Conservation (phyloP, 1,140 invertebrate genomes). For the Drosophila nannoptera region DNA sequence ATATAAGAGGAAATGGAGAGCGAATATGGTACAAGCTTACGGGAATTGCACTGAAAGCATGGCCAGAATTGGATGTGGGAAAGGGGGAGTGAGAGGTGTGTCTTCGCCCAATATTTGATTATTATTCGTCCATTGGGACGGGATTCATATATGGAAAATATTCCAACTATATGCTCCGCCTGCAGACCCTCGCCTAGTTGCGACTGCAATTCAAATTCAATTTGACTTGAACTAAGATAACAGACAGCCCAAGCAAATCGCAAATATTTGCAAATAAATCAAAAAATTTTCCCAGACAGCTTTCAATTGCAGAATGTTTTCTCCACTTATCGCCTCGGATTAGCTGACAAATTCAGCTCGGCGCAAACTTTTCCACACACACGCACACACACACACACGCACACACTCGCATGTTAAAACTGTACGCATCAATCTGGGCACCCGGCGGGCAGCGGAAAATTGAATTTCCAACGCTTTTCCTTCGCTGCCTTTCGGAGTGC, state of each 20-base stretch:
- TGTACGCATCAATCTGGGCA: constrained; percentile 38
- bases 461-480: constrained; percentile 44
- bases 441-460: constrained; percentile 34
- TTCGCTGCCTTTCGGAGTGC: constrained; percentile 3
- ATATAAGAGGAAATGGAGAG: too few relatives aligned
- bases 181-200: background rate
- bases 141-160: too few relatives aligned
- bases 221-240: constrained; percentile 3
- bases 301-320: constrained; percentile 9
- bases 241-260: background rate
- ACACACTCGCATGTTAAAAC: constrained; percentile 36
- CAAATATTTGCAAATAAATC: background rate
- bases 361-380: constrained; percentile 25
- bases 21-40: too few relatives aligned
- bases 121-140: too few relatives aligned
- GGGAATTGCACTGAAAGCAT: too few relatives aligned
- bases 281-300: background rate
- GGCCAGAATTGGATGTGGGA: too few relatives aligned
- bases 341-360: constrained; percentile 47
- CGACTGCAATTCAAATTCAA: background rate
- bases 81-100: too few relatives aligned
- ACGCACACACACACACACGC: constrained; percentile 18
- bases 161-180: too few relatives aligned
- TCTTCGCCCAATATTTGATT: too few relatives aligned
- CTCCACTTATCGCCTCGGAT: constrained; percentile 31